Percentiles rank a stretch among this genome's conserved stretches.
phyloP scores from a whole-genome alignment of 2,113 vertebrate species.

The Anoura caudifer region DNA sequence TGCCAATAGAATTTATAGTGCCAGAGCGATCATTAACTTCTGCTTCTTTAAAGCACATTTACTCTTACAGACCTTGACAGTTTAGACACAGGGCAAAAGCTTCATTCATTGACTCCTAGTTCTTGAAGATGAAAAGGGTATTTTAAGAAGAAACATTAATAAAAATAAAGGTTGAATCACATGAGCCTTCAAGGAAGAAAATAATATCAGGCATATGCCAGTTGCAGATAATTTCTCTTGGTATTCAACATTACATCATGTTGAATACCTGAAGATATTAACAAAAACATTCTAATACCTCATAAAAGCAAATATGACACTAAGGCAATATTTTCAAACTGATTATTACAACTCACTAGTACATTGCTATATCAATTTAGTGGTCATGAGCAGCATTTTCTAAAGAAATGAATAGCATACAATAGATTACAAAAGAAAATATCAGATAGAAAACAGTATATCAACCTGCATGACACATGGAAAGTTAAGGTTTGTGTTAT shows the following conservation, averaged over 20 bases:
- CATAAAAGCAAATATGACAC: slow-evolving; percentile 31
- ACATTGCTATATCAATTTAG: slow-evolving; percentile 48
- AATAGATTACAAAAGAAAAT: slow-evolving; percentile 28
- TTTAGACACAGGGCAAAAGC: slow-evolving; percentile 78
- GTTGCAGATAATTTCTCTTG: neutral
- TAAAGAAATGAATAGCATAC: neutral
- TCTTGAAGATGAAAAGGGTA: slow-evolving; percentile 80
- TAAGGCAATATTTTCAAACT: slow-evolving; percentile 40
- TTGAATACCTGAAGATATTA: slow-evolving; percentile 46
- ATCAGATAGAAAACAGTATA: slow-evolving; percentile 11
- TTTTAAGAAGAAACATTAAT: slow-evolving; percentile 70
- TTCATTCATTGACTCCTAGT: slow-evolving; percentile 80
- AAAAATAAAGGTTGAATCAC: slow-evolving; percentile 78
- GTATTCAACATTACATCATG: slow-evolving; percentile 40
- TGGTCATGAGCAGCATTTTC: neutral
- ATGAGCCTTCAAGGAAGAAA: slow-evolving; percentile 59
- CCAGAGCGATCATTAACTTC: slow-evolving; percentile 81
- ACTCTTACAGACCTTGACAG: slow-evolving; percentile 81
- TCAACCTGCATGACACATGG: neutral
- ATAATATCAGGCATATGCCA: slow-evolving; percentile 7
- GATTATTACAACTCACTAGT: slow-evolving; percentile 30
- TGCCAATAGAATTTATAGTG: slow-evolving; percentile 80
- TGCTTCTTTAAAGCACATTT: slow-evolving; percentile 80
- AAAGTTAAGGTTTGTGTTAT: slow-evolving; percentile 39
- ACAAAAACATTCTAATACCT: slow-evolving; percentile 35